Evolutionary conservation across 92 coral and sea anemone species (phyloP).

Genomic region (Actinostola sp.): DNA sequence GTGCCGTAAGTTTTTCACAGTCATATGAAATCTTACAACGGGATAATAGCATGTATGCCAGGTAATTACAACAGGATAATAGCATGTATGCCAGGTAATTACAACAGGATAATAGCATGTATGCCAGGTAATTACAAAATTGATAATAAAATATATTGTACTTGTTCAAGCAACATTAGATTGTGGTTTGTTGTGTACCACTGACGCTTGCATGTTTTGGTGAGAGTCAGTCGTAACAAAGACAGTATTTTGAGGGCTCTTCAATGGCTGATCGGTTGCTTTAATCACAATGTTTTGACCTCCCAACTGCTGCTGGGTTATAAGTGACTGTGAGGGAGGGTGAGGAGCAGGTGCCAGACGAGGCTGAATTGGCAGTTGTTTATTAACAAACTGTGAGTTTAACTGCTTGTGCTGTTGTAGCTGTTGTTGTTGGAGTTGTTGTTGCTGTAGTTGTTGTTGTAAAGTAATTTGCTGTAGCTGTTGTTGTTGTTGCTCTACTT

Average conservation of each 20-base stretch:
- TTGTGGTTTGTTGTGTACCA: slow-evolving; percentile 79
- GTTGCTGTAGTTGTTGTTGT: slow-evolving; percentile 70
- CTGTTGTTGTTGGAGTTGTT: slow-evolving; percentile 75
- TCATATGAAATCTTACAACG: too few species aligned
- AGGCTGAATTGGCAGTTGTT: slow-evolving; percentile 90
- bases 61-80: too few species aligned
- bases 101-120: too few species aligned
- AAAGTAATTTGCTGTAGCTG: slow-evolving; percentile 68
- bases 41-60: too few species aligned
- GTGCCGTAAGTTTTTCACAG: too few species aligned
- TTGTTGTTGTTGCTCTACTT: slow-evolving; percentile 84
- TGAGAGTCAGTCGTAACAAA: slow-evolving; percentile 75
- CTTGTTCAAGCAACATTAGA: slow-evolving; percentile 80
- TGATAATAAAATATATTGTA: too few species aligned
- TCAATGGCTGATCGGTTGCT: slow-evolving; percentile 72
- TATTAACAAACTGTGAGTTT: slow-evolving; percentile 72
- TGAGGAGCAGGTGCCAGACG: slow-evolving; percentile 97
- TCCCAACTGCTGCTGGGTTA: slow-evolving; percentile 68
- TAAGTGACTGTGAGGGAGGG: slow-evolving; percentile 80
- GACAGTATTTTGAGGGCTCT: slow-evolving; percentile 79
- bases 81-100: too few species aligned
- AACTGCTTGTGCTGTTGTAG: slow-evolving; percentile 81
- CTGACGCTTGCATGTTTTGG: slow-evolving; percentile 73
- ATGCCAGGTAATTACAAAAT: too few species aligned
- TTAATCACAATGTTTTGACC: slow-evolving; percentile 78